Base-by-base conservation (phyloP, 1,140 invertebrate genomes). In the Pseudomyrmex gracilis region DNA sequence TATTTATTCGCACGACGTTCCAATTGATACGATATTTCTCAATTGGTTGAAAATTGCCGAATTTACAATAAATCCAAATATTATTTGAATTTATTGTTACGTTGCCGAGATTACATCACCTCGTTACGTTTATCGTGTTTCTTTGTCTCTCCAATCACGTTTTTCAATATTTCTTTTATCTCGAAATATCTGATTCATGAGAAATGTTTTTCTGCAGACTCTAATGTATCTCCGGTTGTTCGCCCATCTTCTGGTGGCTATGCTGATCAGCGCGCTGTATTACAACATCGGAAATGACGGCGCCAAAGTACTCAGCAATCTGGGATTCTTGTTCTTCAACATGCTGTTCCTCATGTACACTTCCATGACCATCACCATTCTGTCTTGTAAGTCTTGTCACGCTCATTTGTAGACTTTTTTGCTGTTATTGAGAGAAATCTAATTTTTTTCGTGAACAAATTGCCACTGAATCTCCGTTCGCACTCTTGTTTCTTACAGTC, bases 301-400 rank as follows among this genome's bases (percentile, higher is more conserved):
- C 85, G 97, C 97, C 85, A 99, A 99, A 95, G 98, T 98, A 34
- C 96, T 99, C 64, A 99, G 98, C 92, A 99, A 99, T 93, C 96
- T 99, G 88, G 98, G 98, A 73, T 99, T 98, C 94, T 95, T 99
- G 0, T 99, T 99, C 95, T 99, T 99, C 96, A 99, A 98, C 92
- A 98, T 99, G 97, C 95, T 99, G 85, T 99, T 99, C 95, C 96
- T 99, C 60, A 99, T 99, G 98, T 99, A 99, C 94, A 99, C 98
- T 1, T 98, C 98, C 0, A 98, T 99, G 97, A 99, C 99, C 92
- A 98, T 99, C 80, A 99, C 98, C 9, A 98, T 99, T 91, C 95
- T 99, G 80, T 99, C 98, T 87, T 99, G 98, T 98, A 90, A 90
- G 92, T 90, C 5, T 51, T 34, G 67, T 43, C 1, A 0, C 5